phyloP scores from a whole-genome alignment of 1,140 invertebrate genomes.

The Drosophila parvula region DNA sequence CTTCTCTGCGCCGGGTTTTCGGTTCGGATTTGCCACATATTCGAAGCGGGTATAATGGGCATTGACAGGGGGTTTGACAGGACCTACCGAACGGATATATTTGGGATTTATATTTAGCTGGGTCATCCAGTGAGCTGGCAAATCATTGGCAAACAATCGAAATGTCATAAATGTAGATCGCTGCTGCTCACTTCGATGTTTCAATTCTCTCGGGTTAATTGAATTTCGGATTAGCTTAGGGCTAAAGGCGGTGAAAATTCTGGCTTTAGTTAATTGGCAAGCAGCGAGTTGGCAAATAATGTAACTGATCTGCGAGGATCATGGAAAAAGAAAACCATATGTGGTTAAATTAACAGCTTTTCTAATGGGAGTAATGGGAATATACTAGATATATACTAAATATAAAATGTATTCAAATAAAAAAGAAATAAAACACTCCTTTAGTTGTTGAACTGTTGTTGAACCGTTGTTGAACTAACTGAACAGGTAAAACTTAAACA shows the following conservation, averaged over 20 bases:
- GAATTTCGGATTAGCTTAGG: slow-evolving; percentile 33
- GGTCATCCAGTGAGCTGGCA: slow-evolving; percentile 36
- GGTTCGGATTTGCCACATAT: slow-evolving; percentile 49
- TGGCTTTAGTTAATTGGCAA: slow-evolving; percentile 30
- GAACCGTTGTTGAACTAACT: too few relatives aligned
- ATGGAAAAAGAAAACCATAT: neutral
- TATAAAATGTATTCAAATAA: neutral
- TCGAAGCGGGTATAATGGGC: slow-evolving; percentile 46
- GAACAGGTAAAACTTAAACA: neutral
- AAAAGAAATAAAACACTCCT: neutral
- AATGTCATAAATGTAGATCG: slow-evolving; percentile 52
- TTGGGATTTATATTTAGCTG: slow-evolving; percentile 19
- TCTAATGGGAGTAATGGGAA: neutral
- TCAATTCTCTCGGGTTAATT: slow-evolving; percentile 48
- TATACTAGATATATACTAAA: neutral
- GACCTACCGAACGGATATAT: slow-evolving; percentile 32
- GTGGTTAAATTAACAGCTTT: slow-evolving; percentile 15
- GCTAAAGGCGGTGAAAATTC: neutral
- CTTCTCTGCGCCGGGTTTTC: slow-evolving; percentile 43
- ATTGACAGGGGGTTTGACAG: slow-evolving; percentile 55
- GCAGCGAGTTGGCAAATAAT: slow-evolving; percentile 24
- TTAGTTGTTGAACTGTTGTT: neutral
- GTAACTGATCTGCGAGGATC: slow-evolving; percentile 10
- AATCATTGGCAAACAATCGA: slow-evolving; percentile 43
- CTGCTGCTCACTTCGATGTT: slow-evolving; percentile 48